A percentile compares a stretch with the other conserved stretches of the same genome.
Evolutionary conservation across 2,888 invertebrate species (phyloP).

Genomic region (Panorpa germanica): DNA sequence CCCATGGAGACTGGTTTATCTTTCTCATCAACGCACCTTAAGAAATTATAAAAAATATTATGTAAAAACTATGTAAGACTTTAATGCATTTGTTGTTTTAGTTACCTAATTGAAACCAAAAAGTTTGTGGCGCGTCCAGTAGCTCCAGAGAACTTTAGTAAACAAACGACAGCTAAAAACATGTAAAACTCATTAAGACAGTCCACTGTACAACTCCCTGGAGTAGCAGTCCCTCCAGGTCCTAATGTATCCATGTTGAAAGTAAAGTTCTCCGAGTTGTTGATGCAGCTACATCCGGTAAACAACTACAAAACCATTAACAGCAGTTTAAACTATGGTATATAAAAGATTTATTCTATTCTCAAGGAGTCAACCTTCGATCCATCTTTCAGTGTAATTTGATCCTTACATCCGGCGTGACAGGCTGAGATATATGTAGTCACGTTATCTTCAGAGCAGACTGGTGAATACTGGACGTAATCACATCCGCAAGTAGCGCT

Average conservation of each 20-base stretch:
- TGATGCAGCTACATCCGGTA: too few species aligned
- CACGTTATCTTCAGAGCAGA: conserved; percentile 39
- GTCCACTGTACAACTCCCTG: conserved; percentile 35
- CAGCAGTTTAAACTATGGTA: too few species aligned
- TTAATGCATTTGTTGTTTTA: not conserved
- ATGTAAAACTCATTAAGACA: conserved; percentile 34
- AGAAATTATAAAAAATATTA: conserved; percentile 21
- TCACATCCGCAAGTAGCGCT: conserved; percentile 47
- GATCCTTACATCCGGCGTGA: conserved; percentile 50
- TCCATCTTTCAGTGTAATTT: conserved; percentile 23
- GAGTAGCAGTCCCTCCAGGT: conserved; percentile 26
- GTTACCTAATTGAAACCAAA: conserved; percentile 32
- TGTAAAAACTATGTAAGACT: not conserved
- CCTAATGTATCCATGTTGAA: too few species aligned
- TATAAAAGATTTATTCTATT: too few species aligned
- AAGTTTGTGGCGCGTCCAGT: conserved; percentile 43
- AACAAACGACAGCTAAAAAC: conserved; percentile 32
- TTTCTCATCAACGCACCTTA: conserved; percentile 47
- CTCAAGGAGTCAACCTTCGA: conserved; percentile 27
- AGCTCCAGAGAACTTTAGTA: conserved; percentile 35
- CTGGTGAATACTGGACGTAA: conserved; percentile 52
- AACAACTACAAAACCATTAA: too few species aligned
- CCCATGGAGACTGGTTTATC: conserved; percentile 48
- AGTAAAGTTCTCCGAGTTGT: too few species aligned
- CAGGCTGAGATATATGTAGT: conserved; percentile 61